Base-by-base conservation (phyloP, 2,888 invertebrate genomes). In the Heteromyza rotundicornis region DNA sequence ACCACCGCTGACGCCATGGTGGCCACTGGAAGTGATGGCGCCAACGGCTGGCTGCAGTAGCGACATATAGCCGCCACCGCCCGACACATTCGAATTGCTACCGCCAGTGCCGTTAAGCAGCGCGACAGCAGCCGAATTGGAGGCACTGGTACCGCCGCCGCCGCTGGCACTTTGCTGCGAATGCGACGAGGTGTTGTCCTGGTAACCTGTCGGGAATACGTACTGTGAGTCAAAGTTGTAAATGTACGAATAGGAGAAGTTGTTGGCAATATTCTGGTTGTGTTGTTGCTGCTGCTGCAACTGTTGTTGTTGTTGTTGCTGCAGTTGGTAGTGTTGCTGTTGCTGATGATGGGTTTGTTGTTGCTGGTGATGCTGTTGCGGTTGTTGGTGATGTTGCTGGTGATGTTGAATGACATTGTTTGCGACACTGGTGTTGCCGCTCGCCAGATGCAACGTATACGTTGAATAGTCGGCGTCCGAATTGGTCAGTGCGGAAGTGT, bases 41-140 rank as follows among this genome's bases (percentile, higher is more conserved):
- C 80, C 79, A 57, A 78, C 76, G 68, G 69, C 69, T 62, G 86
- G 87, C 83, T 83, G 89, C 88, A 86, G 88, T 87, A 81, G 89
- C 84, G 88, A 89, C 89, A 80, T 89, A 87, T 75, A 89, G 84
- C 84, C 89, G 88, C 71, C 70, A 2, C 62, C 62, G 24, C 85
- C 54, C 51, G 64, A 64, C n/a, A 65, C 57, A 57, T 64, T 32
- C 7, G 24, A 32, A n/a, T n/a, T n/a, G n/a, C n/a, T n/a, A 51
- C 60, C 68, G 10, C 59, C 63, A 14, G 68, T 68, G n/a, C 68
- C 70, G 44, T 64, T 49, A 51, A 20, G 70, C 54, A 40, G 64
- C 65, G 64, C 70, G 57, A 82, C 84, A 64, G 7, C 20, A 47
- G 19, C 20, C 17, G 19, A 3, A 14, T 19, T 17, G 2, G 47